Conservation (phyloP, 2,888 invertebrate genomes). For the Lithodes maja region DNA sequence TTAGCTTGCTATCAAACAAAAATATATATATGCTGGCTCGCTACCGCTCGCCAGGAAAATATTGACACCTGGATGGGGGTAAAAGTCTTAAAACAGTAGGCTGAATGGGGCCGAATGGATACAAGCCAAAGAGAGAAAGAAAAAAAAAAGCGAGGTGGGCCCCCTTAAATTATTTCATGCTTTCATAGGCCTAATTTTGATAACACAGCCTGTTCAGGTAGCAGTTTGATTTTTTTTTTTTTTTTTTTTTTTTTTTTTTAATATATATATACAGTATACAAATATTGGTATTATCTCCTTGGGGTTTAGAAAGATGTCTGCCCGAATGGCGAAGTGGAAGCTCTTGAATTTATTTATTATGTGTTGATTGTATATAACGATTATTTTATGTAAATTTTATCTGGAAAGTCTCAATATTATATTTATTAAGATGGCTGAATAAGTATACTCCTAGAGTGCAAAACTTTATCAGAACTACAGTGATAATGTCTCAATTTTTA, state of each 20-base stretch:
- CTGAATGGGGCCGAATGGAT: too few species aligned
- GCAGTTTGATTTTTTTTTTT: conserved; percentile 52
- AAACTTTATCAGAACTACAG: conserved; percentile 65
- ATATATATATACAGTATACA: conserved; percentile 25
- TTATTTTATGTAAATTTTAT: conserved; percentile 69
- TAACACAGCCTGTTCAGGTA: conserved; percentile 63
- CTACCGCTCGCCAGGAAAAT: too few species aligned
- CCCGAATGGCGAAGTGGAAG: conserved; percentile 56
- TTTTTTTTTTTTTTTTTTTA: background rate
- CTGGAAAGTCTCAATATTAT: conserved; percentile 68
- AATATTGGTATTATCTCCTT: conserved; percentile 32
- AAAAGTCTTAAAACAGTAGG: too few species aligned
- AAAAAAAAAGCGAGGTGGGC: too few species aligned
- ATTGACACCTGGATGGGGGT: too few species aligned
- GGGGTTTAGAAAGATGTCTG: conserved; percentile 48
- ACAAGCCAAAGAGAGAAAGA: too few species aligned
- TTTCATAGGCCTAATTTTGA: conserved; percentile 26
- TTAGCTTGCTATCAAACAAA: too few species aligned
- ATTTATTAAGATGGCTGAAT: conserved; percentile 68
- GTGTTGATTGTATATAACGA: conserved; percentile 67
- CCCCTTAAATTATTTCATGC: conserved; percentile 1
- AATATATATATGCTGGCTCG: too few species aligned
- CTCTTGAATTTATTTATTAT: conserved; percentile 66
- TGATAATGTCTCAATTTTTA: conserved; percentile 69
- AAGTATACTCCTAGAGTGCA: conserved; percentile 69